phyloP scores from a whole-genome alignment of 1,140 invertebrate species.

The Helicoverpa armigera region DNA sequence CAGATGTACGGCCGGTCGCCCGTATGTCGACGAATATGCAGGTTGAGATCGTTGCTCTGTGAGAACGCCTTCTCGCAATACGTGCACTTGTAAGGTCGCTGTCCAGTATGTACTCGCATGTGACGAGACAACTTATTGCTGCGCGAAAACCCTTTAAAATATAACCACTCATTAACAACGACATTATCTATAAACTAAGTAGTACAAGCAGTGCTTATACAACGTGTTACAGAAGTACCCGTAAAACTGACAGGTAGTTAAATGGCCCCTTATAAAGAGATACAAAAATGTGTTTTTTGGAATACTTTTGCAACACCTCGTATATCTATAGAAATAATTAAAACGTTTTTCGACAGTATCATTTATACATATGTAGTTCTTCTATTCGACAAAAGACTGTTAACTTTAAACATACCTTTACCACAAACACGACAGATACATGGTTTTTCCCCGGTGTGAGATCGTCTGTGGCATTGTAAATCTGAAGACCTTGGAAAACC shows the following conservation, averaged over 20 bases:
- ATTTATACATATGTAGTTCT: no score
- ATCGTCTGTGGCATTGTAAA: constrained; percentile 81
- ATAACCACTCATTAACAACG: neutral
- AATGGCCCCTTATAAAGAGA: no score
- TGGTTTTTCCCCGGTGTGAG: constrained; percentile 86
- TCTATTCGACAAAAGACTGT: no score
- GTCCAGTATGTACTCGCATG: constrained; percentile 88
- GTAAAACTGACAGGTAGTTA: no score
- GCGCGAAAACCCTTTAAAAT: constrained; percentile 81
- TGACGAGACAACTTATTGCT: constrained; percentile 88
- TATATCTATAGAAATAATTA: no score
- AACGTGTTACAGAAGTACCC: no score
- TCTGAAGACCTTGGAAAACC: constrained; percentile 85
- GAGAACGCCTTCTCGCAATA: constrained; percentile 88
- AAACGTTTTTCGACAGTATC: no score
- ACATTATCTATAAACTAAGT: no score
- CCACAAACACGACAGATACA: constrained; percentile 87
- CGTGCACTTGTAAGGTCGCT: constrained; percentile 87
- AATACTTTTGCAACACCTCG: no score
- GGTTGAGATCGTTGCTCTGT: constrained; percentile 87
- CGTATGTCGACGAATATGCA: constrained; percentile 87
- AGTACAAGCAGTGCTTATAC: no score
- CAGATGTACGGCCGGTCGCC: constrained; percentile 87
- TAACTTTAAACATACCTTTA: constrained; percentile 82
- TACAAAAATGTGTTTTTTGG: no score